Percentiles rank a stretch among this genome's conserved stretches.
Conservation (phyloP, 2,113 vertebrate species). For the Corvus moneduloides region DNA sequence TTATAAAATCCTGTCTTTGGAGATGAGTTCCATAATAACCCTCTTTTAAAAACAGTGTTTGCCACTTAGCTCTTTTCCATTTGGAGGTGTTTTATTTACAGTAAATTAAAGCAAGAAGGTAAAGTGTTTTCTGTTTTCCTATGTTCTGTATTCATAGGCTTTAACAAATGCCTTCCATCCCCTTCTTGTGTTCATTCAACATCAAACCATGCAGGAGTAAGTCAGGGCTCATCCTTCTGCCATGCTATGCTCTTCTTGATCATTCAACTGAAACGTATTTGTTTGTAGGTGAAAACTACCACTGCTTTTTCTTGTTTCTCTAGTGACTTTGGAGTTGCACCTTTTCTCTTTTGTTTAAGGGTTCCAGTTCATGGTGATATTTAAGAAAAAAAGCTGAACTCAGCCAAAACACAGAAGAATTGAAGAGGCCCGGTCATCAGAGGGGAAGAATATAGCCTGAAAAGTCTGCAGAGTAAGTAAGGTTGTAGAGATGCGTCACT, state of each 20-base stretch:
- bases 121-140: neutral
- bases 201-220: neutral
- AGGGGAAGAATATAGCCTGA: neutral
- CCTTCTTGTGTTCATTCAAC: neutral
- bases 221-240: neutral
- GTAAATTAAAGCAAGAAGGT: neutral
- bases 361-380: neutral
- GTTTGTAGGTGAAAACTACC: neutral
- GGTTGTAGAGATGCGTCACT: neutral
- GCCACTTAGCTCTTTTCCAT: neutral
- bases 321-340: neutral
- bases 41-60: neutral
- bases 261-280: neutral
- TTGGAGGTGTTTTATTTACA: neutral
- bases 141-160: neutral
- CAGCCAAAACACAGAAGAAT: neutral
- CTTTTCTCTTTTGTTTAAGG: neutral
- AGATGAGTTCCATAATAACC: neutral
- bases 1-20: neutral
- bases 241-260: neutral
- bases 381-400: neutral
- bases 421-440: neutral
- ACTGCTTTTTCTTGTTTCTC: neutral
- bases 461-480: neutral
- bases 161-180: neutral